Conservation (phyloP, 2,113 vertebrate species). For the Sapajus apella region DNA sequence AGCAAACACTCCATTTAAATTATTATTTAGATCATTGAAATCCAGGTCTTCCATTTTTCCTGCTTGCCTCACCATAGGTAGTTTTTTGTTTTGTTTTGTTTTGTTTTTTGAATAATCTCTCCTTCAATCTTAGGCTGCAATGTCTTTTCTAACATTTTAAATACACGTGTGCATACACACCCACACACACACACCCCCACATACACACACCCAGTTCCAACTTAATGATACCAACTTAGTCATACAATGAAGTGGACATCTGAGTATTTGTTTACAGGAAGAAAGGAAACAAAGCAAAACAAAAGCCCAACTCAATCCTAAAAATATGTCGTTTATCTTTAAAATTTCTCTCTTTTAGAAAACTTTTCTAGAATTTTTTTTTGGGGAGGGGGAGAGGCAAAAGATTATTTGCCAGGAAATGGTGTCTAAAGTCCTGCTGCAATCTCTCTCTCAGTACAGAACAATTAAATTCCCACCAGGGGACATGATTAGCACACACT, state of each 20-base stretch:
- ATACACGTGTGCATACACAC: constrained; percentile 66
- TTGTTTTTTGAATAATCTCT: constrained; percentile 56
- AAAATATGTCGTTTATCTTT: constrained; percentile 61
- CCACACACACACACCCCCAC: constrained; percentile 73
- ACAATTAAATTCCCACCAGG: constrained; percentile 71
- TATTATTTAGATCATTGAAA: constrained; percentile 35
- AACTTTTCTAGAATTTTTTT: constrained; percentile 46
- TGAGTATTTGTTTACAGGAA: constrained; percentile 80
- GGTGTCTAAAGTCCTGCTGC: constrained; percentile 78
- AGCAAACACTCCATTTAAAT: constrained; percentile 70
- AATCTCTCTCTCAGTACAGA: constrained; percentile 38
- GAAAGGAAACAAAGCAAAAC: constrained; percentile 71
- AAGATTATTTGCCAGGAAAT: constrained; percentile 75
- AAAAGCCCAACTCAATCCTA: constrained; percentile 58
- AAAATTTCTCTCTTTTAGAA: constrained; percentile 41
- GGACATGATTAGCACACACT: constrained; percentile 78
- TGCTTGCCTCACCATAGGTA: constrained; percentile 59
- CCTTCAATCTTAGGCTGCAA: constrained; percentile 36
- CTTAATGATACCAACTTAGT: constrained; percentile 79
- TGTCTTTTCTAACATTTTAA: constrained; percentile 75
- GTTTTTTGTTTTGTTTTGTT: constrained; percentile 35
- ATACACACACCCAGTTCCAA: constrained; percentile 71
- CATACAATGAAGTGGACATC: constrained; percentile 74
- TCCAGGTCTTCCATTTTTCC: constrained; percentile 74
- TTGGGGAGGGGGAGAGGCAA: not conserved